A percentile compares a stretch with the other conserved stretches of the same genome.
phyloP scores from a whole-genome alignment of 2,797 vertebrate genomes.

The Acanthurus tractus region DNA sequence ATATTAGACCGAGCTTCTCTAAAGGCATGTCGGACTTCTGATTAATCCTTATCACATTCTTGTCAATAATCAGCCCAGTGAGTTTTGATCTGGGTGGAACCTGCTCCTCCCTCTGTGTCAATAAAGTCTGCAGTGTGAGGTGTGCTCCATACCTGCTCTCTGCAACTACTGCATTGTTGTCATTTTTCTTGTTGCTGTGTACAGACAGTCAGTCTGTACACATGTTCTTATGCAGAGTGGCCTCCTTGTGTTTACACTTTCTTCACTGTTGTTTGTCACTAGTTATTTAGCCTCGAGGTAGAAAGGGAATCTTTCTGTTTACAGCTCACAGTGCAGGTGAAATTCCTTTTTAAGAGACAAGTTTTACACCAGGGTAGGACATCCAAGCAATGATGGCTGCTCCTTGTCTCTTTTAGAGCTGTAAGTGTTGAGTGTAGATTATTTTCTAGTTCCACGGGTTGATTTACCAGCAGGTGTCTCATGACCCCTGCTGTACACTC shows the following conservation, averaged over 20 bases:
- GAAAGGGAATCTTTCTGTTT: background rate
- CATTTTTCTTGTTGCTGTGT: background rate
- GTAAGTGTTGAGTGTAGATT: background rate
- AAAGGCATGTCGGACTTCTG: constrained; percentile 1
- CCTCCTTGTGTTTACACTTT: constrained; percentile 2
- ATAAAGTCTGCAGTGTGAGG: constrained; percentile 14
- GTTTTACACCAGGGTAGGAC: background rate
- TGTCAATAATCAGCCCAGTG: background rate
- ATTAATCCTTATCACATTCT: constrained; percentile 25
- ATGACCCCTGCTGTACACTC: constrained; percentile 33
- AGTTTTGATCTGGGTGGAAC: constrained; percentile 22
- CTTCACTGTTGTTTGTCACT: background rate
- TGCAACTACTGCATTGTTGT: constrained; percentile 34
- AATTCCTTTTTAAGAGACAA: background rate
- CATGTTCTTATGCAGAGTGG: background rate
- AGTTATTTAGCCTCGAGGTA: background rate
- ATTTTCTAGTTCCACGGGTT: background rate
- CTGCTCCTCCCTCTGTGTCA: constrained; percentile 35
- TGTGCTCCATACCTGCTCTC: constrained; percentile 32
- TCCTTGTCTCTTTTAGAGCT: background rate
- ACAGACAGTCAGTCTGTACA: background rate
- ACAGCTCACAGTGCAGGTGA: background rate
- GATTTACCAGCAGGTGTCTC: constrained; percentile 27
- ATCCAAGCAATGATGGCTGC: background rate
- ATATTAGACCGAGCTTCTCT: constrained; percentile 26